Evolutionary conservation across 2,888 invertebrate species (phyloP), one percentile per base, ranked within the genome.

Genomic region (Holacanthella duospinosa): DNA sequence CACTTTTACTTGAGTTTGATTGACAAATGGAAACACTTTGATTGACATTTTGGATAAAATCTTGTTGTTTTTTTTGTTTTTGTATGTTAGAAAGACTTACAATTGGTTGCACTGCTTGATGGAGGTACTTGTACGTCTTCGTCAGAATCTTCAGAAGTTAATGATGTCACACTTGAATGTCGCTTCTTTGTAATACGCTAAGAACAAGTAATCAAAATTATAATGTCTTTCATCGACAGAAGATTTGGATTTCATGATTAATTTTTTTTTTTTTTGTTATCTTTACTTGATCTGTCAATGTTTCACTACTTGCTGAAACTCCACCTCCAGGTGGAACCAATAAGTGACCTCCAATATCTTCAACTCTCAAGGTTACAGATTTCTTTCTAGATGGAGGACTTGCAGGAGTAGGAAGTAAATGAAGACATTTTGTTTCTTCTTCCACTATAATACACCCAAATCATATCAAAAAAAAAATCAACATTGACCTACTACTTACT

Each of bases 321-420:
- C 64, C 68, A 25, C 66, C 71, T 6, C 71, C 71, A 24, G 73
- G 69, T n/a, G 73, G 73, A 60, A 71, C 70, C 25, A 71, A 63
- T 26, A 70, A 59, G 48, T 72, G 69, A 2, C 71, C 71, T 21
- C 73, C 71, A 56, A 72, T 67, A 59, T 73, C 73, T 48, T 73
- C 73, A 3, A 73, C 71, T 48, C 64, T 66, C 27, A 73, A 62
- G 21, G 73, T 73, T 1, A 73, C 73, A 12, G 71, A 72, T 57
- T 73, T 73, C 59, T 73, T 73, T 48, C 73, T 55, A 9, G 71
- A 64, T 26, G 73, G 69, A 36, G 71, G 71, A 56, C 69, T 69
- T 9, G 62, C 62, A 55, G 68, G 68, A 9, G 62, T 60, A 4
- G 71, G 73, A 55, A 66, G 66, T 43, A 73, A 65, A 43, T 66